phyloP scores from a whole-genome alignment of 1,140 invertebrate genomes.

The Medauroidea extradentata region DNA sequence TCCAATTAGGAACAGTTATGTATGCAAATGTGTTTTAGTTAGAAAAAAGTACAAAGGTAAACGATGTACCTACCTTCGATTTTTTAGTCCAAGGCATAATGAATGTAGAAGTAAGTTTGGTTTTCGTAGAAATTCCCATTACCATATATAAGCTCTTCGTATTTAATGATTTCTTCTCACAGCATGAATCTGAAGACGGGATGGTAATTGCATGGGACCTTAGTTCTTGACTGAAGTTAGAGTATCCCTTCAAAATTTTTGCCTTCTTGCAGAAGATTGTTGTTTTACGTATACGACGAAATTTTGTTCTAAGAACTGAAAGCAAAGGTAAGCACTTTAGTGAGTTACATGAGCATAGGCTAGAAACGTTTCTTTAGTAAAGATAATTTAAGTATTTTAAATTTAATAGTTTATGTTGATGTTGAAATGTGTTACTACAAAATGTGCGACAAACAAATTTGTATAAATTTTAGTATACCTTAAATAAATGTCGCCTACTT shows the following conservation, averaged over 20 bases:
- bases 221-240: slow-evolving; percentile 34
- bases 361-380: no score
- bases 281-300: slow-evolving; percentile 35
- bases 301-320: slow-evolving; percentile 44
- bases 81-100: slow-evolving; percentile 45
- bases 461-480: no score
- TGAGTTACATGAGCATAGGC: no score
- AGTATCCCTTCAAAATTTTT: slow-evolving; percentile 38
- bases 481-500: no score
- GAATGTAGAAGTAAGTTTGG: slow-evolving; percentile 44
- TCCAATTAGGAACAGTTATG: no score
- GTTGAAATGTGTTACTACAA: no score
- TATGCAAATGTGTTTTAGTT: no score
- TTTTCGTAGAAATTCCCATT: slow-evolving; percentile 45
- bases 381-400: no score
- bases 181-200: slow-evolving; percentile 43
- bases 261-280: slow-evolving; percentile 42
- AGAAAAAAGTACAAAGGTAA: no score
- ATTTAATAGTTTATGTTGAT: no score
- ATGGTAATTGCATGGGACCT: slow-evolving; percentile 37
- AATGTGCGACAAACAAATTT: no score
- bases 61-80: slow-evolving; percentile 33
- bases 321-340: slow-evolving; percentile 5
- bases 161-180: slow-evolving; percentile 29
- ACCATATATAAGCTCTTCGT: slow-evolving; percentile 41